Percentiles rank a stretch among this genome's conserved stretches.
Conservation (phyloP, 1,140 invertebrate genomes). For the Euura lappo region DNA sequence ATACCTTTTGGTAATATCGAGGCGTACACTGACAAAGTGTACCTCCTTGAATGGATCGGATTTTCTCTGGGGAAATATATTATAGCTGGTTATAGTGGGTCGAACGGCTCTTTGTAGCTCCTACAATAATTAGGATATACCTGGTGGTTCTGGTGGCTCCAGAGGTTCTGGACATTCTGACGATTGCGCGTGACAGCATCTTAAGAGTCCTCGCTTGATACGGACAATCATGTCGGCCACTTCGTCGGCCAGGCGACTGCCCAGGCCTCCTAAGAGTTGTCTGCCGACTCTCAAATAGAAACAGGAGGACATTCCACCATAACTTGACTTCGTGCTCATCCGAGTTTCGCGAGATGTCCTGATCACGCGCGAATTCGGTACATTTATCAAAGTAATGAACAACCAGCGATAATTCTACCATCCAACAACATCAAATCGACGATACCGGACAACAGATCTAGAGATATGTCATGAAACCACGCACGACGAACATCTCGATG, state of each 20-base stretch:
- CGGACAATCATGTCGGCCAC: constrained; percentile 50
- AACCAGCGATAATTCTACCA: no score
- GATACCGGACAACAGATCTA: no score
- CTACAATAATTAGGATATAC: constrained; percentile 27
- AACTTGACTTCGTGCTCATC: background rate
- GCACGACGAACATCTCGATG: no score
- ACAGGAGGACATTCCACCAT: constrained; percentile 51
- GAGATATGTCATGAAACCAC: no score
- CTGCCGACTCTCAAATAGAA: constrained; percentile 50
- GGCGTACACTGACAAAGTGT: no score
- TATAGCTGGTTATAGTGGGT: no score
- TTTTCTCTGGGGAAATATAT: no score
- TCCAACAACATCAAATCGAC: no score
- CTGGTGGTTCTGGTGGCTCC: constrained; percentile 41
- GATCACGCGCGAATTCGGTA: constrained; percentile 20
- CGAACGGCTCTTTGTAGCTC: no score
- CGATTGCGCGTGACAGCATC: constrained; percentile 36
- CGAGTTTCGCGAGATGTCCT: no score
- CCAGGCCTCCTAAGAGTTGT: constrained; percentile 48
- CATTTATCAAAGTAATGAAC: constrained; percentile 18
- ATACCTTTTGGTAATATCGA: no score
- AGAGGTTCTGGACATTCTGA: background rate
- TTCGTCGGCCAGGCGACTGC: constrained; percentile 44
- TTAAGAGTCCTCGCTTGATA: constrained; percentile 46
- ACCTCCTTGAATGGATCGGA: no score